phyloP scores from a whole-genome alignment of 2,797 vertebrate species.

The Morelia viridis region DNA sequence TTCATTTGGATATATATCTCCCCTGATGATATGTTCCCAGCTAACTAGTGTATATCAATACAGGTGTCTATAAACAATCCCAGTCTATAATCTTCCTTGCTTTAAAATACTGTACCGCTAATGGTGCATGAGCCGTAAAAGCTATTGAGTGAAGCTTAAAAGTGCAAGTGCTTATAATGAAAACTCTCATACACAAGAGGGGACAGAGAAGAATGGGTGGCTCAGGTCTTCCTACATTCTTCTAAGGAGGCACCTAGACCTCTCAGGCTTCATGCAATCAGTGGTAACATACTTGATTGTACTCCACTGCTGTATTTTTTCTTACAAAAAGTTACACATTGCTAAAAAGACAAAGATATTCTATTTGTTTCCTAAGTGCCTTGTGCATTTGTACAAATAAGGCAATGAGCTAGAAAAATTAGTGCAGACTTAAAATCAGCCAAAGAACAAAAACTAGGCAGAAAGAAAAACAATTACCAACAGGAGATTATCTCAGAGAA shows the following conservation, averaged over 20 bases:
- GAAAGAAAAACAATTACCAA: neutral
- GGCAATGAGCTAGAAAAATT: neutral
- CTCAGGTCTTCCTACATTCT: neutral
- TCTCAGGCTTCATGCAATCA: neutral
- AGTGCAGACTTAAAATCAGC: neutral
- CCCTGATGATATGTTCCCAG: neutral
- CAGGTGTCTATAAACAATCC: neutral
- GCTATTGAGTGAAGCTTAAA: neutral
- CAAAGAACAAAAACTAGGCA: neutral
- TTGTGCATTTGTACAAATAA: neutral
- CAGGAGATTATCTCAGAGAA: neutral
- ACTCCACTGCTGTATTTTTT: neutral
- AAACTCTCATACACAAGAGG: neutral
- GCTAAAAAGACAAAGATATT: neutral
- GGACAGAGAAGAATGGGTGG: neutral
- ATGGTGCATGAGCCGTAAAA: neutral
- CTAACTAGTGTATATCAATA: neutral
- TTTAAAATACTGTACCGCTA: neutral
- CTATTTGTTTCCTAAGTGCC: neutral
- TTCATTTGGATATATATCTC: neutral
- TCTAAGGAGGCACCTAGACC: neutral
- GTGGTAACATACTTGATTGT: neutral
- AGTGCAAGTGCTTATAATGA: neutral
- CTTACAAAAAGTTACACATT: neutral
- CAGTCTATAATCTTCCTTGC: neutral